Conservation (phyloP, 2,113 vertebrate species). For the Ammodytes marinus region DNA sequence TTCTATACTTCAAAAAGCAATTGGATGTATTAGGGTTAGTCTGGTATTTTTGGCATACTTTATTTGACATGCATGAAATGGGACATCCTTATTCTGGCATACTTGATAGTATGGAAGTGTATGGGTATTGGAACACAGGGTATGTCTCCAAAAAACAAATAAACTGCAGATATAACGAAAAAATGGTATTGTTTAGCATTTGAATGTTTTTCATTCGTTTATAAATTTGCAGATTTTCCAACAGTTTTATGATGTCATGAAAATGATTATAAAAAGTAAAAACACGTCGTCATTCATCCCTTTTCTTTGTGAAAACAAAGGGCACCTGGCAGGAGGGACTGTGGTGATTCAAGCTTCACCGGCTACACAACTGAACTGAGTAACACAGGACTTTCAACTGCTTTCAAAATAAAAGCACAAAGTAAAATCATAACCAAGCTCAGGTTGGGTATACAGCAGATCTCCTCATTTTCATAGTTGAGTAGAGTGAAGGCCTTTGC, state of each 20-base stretch:
- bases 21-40: too few species aligned
- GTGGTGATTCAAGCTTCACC: neutral
- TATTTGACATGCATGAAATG: too few species aligned
- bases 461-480: neutral
- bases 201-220: neutral
- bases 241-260: neutral
- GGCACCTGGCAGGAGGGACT: constrained; percentile 27
- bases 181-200: too few species aligned
- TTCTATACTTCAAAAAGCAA: too few species aligned
- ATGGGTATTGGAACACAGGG: too few species aligned
- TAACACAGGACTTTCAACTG: neutral
- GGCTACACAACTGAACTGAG: neutral
- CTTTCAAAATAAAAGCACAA: constrained; percentile 40
- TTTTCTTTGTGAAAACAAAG: constrained; percentile 54
- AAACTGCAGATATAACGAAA: too few species aligned
- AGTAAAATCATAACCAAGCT: neutral
- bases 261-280: neutral
- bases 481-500: too few species aligned
- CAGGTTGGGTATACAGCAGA: neutral
- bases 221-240: neutral
- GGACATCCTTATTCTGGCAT: too few species aligned
- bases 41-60: too few species aligned
- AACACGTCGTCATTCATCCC: neutral
- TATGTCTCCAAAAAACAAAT: too few species aligned
- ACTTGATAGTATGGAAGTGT: too few species aligned